phyloP scores from a whole-genome alignment of 2,113 vertebrate species.

The Acrocephalus arundinaceus region DNA sequence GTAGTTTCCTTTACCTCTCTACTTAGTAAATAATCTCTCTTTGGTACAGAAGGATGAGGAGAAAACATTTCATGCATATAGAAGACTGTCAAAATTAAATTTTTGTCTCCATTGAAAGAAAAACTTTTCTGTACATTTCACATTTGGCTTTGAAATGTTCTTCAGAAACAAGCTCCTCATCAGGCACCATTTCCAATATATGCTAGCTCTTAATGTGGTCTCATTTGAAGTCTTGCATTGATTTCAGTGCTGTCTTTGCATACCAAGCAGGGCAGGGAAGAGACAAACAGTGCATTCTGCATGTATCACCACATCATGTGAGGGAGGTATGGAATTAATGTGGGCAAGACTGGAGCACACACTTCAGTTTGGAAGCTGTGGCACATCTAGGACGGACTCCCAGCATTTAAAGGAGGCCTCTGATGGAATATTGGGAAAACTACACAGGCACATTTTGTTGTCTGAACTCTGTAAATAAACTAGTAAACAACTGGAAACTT shows the following conservation, averaged over 20 bases:
- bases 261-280: neutral
- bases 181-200: constrained; percentile 21
- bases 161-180: constrained; percentile 4
- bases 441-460: neutral
- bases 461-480: neutral
- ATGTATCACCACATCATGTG: neutral
- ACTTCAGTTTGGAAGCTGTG: neutral
- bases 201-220: constrained; percentile 6
- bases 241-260: constrained; percentile 19
- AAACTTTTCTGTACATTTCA: neutral
- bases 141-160: neutral
- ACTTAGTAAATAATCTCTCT: neutral
- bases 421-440: neutral
- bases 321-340: neutral
- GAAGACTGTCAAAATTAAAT: neutral
- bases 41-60: neutral
- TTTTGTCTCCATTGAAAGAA: neutral
- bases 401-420: neutral
- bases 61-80: neutral
- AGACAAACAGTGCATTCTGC: neutral
- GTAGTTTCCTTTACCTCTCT: neutral
- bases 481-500: neutral
- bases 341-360: neutral
- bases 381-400: neutral
- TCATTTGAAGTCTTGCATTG: neutral